phyloP scores from a whole-genome alignment of 1,140 invertebrate species.

The Drosophila azteca region DNA sequence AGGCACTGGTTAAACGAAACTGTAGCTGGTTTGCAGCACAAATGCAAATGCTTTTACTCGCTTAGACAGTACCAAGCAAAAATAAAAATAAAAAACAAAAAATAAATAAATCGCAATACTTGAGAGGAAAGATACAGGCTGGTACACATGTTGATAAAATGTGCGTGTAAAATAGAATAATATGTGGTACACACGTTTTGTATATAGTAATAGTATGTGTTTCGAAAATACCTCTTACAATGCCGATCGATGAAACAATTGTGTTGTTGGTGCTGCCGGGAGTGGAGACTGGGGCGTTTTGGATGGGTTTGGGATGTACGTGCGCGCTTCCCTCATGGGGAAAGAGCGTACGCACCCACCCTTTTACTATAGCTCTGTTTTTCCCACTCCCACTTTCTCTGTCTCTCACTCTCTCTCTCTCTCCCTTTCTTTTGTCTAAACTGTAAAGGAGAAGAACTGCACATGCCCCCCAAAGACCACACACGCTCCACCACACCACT shows the following conservation, averaged over 20 bases:
- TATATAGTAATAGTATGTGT: slow-evolving; percentile 18
- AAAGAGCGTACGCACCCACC: too few relatives aligned
- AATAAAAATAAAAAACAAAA: too few relatives aligned
- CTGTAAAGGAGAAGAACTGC: slow-evolving; percentile 28
- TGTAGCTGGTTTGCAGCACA: too few relatives aligned
- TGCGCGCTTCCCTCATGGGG: slow-evolving; percentile 1
- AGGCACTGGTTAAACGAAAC: too few relatives aligned
- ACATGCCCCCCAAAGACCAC: background rate
- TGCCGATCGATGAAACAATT: slow-evolving; percentile 70
- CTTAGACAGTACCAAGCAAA: too few relatives aligned
- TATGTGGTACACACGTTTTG: background rate
- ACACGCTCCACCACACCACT: too few relatives aligned
- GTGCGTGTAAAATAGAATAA: too few relatives aligned
- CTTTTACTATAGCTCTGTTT: background rate
- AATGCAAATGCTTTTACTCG: too few relatives aligned
- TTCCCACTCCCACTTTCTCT: background rate
- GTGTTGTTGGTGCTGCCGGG: slow-evolving; percentile 41
- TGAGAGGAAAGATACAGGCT: too few relatives aligned
- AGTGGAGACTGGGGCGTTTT: slow-evolving; percentile 21
- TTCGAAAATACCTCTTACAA: slow-evolving; percentile 66
- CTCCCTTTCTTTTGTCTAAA: slow-evolving; percentile 7
- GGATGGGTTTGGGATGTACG: slow-evolving; percentile 6
- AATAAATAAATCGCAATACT: too few relatives aligned
- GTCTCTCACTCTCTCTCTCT: slow-evolving; percentile 17
- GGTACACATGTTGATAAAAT: too few relatives aligned